A percentile compares a stretch with the other conserved stretches of the same genome.
phyloP scores from a whole-genome alignment of 1,140 invertebrate species.

The Brachionus paranguensis region DNA sequence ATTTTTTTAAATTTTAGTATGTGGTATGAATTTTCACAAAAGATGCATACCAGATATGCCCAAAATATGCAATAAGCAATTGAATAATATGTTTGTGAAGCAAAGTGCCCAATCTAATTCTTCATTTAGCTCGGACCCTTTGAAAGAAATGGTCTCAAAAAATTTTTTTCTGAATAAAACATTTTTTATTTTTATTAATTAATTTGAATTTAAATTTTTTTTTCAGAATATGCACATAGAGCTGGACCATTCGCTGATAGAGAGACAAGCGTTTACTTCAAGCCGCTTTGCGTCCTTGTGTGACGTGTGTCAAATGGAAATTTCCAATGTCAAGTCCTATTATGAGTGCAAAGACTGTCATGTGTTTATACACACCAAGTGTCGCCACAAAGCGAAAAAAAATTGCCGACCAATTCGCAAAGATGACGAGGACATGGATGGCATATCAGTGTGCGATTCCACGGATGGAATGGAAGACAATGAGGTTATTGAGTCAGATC shows the following conservation, averaged over 20 bases:
- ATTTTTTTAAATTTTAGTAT: not conserved
- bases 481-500: not conserved
- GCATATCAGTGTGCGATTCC: not conserved
- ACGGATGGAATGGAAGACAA: not conserved
- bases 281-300: not conserved
- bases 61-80: conserved; percentile 21
- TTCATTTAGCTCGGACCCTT: not conserved
- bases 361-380: conserved; percentile 15
- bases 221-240: not conserved
- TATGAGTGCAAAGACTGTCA: conserved; percentile 25
- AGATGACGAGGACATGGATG: not conserved
- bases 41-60: conserved; percentile 29
- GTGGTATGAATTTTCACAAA: conserved; percentile 35
- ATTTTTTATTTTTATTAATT: not conserved
- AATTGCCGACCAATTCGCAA: not conserved
- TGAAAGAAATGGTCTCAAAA: not conserved
- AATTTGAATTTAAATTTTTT: not conserved
- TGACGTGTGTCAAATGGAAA: not conserved
- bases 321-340: not conserved
- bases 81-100: not conserved
- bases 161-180: too few species aligned
- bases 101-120: not conserved
- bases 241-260: conserved; percentile 1
- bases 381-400: not conserved
- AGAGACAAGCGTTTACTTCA: conserved; percentile 14